These are phyloP conservation scores for Marmota flaviventris DNA, from an alignment of 2,113 vertebrate species.

Conservation along the genomic window DNA sequence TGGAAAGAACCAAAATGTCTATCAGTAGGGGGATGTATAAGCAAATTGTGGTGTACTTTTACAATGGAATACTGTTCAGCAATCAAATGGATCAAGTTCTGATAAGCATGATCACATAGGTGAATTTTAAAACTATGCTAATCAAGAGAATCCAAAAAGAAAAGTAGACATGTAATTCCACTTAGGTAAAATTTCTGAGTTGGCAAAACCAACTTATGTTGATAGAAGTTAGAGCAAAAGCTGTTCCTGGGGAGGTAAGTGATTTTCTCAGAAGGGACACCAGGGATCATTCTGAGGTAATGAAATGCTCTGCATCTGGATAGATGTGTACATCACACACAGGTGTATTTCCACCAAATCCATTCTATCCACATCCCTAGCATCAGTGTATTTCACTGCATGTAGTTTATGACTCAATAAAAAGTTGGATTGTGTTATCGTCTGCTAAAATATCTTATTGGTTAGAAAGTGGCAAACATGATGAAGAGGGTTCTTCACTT, in stretches of 20 bases:
- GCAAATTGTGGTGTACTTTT: background rate
- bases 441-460: slow-evolving; percentile 1
- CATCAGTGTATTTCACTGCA: background rate
- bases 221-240: background rate
- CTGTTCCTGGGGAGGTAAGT: background rate
- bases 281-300: background rate
- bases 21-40: background rate
- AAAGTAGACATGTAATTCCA: background rate
- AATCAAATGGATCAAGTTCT: background rate
- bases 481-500: background rate
- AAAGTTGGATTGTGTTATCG: background rate
- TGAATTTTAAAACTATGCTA: background rate
- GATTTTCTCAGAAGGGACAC: background rate
- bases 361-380: background rate
- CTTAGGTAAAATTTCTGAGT: background rate
- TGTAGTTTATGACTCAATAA: background rate
- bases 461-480: background rate
- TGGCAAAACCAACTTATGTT: background rate
- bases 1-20: background rate
- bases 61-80: background rate
- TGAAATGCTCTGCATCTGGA: background rate
- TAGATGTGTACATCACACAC: background rate
- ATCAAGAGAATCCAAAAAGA: background rate
- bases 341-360: background rate
- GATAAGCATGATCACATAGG: background rate